Conservation (phyloP, 2,113 vertebrate species). For the Aegotheles bennettii region DNA sequence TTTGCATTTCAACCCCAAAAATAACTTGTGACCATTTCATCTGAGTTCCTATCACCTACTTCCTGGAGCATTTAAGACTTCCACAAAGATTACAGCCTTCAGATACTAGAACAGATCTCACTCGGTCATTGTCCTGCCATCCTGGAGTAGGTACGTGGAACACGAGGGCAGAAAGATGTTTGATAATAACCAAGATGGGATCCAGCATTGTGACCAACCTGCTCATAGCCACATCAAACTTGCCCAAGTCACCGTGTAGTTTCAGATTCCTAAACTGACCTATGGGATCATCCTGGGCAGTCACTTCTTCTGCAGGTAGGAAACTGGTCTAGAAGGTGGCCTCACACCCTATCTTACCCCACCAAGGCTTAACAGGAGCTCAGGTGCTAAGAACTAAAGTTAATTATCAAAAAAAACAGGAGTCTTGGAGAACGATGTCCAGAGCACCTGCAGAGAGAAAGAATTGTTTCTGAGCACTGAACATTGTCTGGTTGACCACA, state of each 20-base stretch:
- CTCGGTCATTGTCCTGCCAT: background rate
- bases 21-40: background rate
- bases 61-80: background rate
- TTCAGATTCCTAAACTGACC: background rate
- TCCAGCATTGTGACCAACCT: background rate
- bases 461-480: background rate
- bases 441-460: background rate
- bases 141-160: background rate
- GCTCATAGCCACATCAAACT: background rate
- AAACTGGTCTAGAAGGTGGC: background rate
- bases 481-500: background rate
- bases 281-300: background rate
- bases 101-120: background rate
- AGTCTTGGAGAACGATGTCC: background rate
- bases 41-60: background rate
- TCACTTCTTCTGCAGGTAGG: background rate
- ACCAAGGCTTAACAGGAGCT: background rate
- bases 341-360: background rate
- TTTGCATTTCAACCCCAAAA: background rate
- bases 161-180: too few species aligned
- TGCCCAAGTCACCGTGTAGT: rapidly evolving
- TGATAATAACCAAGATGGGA: background rate
- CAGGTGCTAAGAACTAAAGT: too few species aligned
- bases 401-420: background rate
- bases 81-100: background rate